phyloP scores from a whole-genome alignment of 1,140 invertebrate species.

The Stegodyphus mimosarum region DNA sequence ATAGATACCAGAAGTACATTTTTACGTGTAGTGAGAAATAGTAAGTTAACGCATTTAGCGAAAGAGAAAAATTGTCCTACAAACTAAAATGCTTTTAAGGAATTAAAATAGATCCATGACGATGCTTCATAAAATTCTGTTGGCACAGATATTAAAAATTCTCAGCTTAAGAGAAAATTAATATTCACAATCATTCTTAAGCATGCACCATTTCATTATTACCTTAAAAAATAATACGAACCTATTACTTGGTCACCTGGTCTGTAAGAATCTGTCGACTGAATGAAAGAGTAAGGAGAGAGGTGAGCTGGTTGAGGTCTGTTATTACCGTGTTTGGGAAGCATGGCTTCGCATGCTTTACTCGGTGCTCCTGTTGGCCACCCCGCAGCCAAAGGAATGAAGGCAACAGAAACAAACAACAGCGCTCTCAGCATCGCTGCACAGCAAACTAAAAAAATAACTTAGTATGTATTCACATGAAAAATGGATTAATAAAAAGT shows the following conservation, averaged over 20 bases:
- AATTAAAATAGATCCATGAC: too few species aligned
- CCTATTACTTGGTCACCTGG: constrained; percentile 63
- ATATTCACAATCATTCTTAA: too few species aligned
- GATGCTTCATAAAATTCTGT: too few species aligned
- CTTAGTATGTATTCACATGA: not conserved
- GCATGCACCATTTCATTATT: too few species aligned
- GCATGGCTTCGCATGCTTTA: constrained; percentile 60
- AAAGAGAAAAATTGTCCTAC: too few species aligned
- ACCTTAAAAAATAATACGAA: not conserved
- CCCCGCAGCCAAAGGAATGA: not conserved
- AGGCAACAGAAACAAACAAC: not conserved
- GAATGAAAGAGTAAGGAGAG: constrained; percentile 59
- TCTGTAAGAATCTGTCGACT: constrained; percentile 57
- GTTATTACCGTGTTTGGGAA: constrained; percentile 61
- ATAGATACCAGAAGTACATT: too few species aligned
- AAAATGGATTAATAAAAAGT: too few species aligned
- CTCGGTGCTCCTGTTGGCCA: constrained; percentile 58
- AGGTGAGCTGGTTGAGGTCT: constrained; percentile 47
- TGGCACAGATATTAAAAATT: too few species aligned
- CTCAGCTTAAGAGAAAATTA: too few species aligned
- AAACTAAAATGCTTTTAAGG: too few species aligned
- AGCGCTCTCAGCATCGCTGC: constrained; percentile 5
- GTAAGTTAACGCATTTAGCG: too few species aligned
- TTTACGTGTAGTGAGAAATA: too few species aligned
- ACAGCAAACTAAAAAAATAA: not conserved